phyloP scores from a whole-genome alignment of 2,113 vertebrate genomes.

The Eptesicus fuscus region DNA sequence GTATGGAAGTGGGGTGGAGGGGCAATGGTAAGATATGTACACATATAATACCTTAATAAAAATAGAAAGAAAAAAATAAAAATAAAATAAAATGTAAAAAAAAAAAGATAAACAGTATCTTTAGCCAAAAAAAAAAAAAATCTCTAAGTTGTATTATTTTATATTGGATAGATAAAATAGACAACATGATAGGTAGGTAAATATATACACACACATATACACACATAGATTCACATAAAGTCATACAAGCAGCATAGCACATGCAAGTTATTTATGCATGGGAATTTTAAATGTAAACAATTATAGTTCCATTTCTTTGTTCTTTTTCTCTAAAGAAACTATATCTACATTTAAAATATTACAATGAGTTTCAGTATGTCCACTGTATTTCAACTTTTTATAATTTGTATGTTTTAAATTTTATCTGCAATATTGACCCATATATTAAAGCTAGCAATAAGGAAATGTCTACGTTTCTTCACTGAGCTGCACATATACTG shows the following conservation, averaged over 20 bases:
- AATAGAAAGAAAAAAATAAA: too few relatives aligned
- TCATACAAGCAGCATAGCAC: not conserved
- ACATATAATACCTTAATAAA: too few relatives aligned
- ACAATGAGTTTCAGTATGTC: not conserved
- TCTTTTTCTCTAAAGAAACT: not conserved
- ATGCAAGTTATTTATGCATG: not conserved
- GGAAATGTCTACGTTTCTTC: not conserved
- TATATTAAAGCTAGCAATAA: conserved; percentile 13
- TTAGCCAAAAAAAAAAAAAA: too few relatives aligned
- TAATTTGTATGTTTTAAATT: not conserved
- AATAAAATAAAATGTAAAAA: too few relatives aligned
- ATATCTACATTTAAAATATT: not conserved
- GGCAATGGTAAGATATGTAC: too few relatives aligned
- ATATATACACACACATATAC: not conserved
- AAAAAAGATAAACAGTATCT: too few relatives aligned
- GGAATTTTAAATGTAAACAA: not conserved
- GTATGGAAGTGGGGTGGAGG: too few relatives aligned
- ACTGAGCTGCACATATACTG: not conserved
- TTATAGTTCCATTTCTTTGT: not conserved
- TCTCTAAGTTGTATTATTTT: not conserved
- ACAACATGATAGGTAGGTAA: not conserved
- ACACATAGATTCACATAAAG: not conserved
- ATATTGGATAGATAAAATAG: not conserved
- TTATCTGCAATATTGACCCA: not conserved
- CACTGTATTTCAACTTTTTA: not conserved